These are phyloP conservation scores for Drosophila subobscura DNA, from an alignment of 1,140 invertebrate species.

Conservation along the genomic window DNA sequence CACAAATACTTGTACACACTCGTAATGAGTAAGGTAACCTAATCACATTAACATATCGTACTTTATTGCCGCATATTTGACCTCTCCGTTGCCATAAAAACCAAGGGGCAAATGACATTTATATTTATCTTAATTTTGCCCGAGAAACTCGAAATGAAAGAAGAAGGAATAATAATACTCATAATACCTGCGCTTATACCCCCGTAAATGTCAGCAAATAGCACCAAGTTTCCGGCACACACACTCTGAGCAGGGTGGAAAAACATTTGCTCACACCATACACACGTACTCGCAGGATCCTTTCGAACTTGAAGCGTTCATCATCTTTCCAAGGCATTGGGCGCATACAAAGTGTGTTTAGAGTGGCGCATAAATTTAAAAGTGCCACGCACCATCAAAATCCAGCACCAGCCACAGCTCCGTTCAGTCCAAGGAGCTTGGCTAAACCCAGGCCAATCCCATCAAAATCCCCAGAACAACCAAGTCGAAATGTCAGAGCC, in stretches of 20 bases:
- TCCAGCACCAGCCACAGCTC: slow-evolving; percentile 25
- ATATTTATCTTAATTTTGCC: slow-evolving; percentile 55
- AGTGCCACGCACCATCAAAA: slow-evolving; percentile 80
- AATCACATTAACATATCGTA: slow-evolving; percentile 62
- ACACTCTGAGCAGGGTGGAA: background rate
- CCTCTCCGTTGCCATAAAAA: slow-evolving; percentile 24
- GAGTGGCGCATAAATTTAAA: slow-evolving; percentile 79
- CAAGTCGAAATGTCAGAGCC: slow-evolving; percentile 39
- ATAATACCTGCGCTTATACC: slow-evolving; percentile 56
- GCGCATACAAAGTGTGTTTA: slow-evolving; percentile 76
- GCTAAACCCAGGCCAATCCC: background rate
- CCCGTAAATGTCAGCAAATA: slow-evolving; percentile 49
- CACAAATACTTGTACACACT: background rate
- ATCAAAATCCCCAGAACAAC: slow-evolving; percentile 15
- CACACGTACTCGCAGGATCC: slow-evolving; percentile 22
- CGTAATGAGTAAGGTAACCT: slow-evolving; percentile 30
- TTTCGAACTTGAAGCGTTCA: slow-evolving; percentile 44
- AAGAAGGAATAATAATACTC: slow-evolving; percentile 17
- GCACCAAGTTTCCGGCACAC: slow-evolving; percentile 62
- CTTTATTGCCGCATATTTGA: slow-evolving; percentile 19
- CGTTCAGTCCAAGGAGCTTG: slow-evolving; percentile 20
- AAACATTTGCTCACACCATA: slow-evolving; percentile 19
- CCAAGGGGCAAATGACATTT: slow-evolving; percentile 29
- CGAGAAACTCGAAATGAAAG: slow-evolving; percentile 3
- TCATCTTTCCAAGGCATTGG: slow-evolving; percentile 64